Conservation (phyloP, 2,797 vertebrate species). For the Cygnus olor region DNA sequence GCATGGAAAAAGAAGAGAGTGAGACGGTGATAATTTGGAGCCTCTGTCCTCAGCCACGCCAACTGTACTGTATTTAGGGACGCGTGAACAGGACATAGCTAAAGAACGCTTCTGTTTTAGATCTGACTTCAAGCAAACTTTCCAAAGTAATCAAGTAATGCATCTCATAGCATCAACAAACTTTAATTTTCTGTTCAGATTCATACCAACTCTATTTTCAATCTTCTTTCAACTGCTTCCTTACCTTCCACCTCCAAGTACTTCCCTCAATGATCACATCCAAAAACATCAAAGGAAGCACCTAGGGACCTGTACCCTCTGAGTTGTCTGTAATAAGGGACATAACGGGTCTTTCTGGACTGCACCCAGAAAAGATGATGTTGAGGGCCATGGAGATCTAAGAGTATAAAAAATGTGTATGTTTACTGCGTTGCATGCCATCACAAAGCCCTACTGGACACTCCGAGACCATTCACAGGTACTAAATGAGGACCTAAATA, state of each 20-base stretch:
- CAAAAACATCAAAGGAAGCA: not conserved
- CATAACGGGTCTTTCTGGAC: not conserved
- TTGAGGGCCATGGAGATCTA: not conserved
- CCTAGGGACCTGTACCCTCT: rapidly evolving
- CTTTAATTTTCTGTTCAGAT: not conserved
- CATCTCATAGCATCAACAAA: not conserved
- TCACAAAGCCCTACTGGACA: rapidly evolving
- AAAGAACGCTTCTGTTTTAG: not conserved
- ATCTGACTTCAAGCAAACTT: not conserved
- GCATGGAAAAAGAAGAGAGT: not conserved
- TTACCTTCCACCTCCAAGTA: not conserved
- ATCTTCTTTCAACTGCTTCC: not conserved
- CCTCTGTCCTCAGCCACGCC: not conserved
- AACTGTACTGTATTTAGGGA: not conserved
- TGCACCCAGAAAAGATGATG: not conserved
- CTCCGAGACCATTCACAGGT: not conserved
- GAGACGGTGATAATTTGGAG: not conserved
- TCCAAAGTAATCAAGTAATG: not conserved
- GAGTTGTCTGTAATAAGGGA: not conserved
- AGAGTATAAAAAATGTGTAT: not conserved
- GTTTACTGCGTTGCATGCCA: not conserved
- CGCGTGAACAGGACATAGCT: rapidly evolving
- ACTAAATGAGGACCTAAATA: not conserved
- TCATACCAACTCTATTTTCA: not conserved
- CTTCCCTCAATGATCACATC: not conserved